phyloP scores from a whole-genome alignment of 1,140 invertebrate genomes.

The Cyclina sinensis region DNA sequence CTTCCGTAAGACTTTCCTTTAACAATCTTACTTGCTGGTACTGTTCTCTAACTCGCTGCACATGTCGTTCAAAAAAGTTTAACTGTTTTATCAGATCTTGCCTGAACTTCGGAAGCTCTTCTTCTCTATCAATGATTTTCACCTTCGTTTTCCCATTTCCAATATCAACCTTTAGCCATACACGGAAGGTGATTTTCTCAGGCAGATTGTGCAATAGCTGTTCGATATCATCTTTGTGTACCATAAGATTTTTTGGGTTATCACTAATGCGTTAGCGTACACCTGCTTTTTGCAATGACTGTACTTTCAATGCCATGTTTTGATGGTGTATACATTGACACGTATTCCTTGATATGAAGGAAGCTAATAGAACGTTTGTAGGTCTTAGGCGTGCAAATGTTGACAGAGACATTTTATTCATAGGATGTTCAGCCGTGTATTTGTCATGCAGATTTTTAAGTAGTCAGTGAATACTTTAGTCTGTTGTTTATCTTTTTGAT shows the following conservation, averaged over 20 bases:
- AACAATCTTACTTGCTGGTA: constrained; percentile 48
- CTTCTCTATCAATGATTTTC: constrained; percentile 49
- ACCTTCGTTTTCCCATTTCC: constrained; percentile 42
- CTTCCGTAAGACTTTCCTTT: constrained; percentile 59
- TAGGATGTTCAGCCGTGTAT: background rate
- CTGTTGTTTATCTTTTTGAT: background rate
- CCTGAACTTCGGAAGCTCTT: background rate
- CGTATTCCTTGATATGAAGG: constrained; percentile 53
- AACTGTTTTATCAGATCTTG: background rate
- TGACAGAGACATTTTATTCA: constrained; percentile 23
- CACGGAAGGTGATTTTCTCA: background rate
- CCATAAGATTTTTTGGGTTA: constrained; percentile 41
- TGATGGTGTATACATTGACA: constrained; percentile 64
- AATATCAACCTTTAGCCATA: constrained; percentile 44
- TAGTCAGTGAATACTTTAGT: constrained; percentile 26
- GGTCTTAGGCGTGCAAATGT: constrained; percentile 36
- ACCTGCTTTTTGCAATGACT: constrained; percentile 6
- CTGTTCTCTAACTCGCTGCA: constrained; percentile 21
- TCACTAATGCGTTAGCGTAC: constrained; percentile 7
- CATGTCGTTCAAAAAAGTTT: constrained; percentile 28
- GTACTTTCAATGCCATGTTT: constrained; percentile 58
- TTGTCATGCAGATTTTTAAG: background rate
- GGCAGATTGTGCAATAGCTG: background rate
- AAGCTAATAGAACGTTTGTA: constrained; percentile 34
- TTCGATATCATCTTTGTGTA: constrained; percentile 39